Evolutionary conservation across 2,888 invertebrate genomes (phyloP).

Genomic region (Epirrhoe alternata): DNA sequence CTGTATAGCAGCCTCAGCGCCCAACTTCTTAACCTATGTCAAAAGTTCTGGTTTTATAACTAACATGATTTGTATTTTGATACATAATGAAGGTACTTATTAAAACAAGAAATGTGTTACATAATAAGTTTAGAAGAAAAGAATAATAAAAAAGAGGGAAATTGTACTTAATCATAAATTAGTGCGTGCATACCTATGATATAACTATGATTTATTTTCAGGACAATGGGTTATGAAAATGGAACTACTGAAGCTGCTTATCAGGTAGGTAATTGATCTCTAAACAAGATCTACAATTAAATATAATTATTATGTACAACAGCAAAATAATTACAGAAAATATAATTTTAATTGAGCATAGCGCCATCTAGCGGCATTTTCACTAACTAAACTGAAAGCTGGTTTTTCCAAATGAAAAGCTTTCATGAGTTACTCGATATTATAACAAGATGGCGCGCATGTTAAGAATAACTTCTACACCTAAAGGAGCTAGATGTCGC

Average conservation of each 20-base stretch:
- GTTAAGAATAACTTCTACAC: background rate
- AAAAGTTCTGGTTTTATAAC: too few species aligned
- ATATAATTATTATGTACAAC: too few species aligned
- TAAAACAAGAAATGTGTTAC: too few species aligned
- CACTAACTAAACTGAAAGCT: constrained; percentile 7
- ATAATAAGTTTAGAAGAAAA: too few species aligned
- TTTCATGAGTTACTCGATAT: background rate
- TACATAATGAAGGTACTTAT: too few species aligned
- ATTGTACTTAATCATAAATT: too few species aligned
- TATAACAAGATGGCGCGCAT: constrained; percentile 17
- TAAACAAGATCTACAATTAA: too few species aligned
- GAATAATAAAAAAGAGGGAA: too few species aligned
- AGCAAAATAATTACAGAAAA: background rate
- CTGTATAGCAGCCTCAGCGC: too few species aligned
- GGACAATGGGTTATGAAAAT: constrained; percentile 54
- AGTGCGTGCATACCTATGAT: too few species aligned
- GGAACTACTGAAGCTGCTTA: constrained; percentile 45
- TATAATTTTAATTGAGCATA: background rate
- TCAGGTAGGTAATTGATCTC: constrained; percentile 46
- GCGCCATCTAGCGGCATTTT: constrained; percentile 34
- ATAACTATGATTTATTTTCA: constrained; percentile 43
- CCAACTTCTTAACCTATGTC: too few species aligned
- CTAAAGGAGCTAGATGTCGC: constrained; percentile 10
- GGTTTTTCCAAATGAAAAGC: background rate
- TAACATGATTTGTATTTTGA: too few species aligned